phyloP scores from a whole-genome alignment of 2,113 vertebrate genomes.

The Dascyllus trimaculatus region DNA sequence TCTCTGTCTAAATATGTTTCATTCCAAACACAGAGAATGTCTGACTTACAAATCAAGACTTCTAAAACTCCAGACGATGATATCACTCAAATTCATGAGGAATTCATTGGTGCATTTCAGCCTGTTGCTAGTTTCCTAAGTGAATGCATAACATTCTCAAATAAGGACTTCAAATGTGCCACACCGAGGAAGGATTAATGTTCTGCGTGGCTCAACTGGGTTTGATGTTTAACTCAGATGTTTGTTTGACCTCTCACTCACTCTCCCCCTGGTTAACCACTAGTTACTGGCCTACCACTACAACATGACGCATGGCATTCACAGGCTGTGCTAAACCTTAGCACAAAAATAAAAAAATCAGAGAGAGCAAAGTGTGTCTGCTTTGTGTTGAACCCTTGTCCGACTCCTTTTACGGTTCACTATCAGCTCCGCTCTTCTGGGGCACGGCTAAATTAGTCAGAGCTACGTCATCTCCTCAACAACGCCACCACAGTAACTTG shows the following conservation, averaged over 20 bases:
- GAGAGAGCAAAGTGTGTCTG: conserved; percentile 22
- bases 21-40: conserved; percentile 25
- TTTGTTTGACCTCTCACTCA: conserved; percentile 64
- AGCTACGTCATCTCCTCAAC: conserved; percentile 62
- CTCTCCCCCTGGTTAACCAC: conserved; percentile 39
- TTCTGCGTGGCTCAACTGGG: conserved; percentile 19
- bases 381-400: conserved; percentile 28
- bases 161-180: not conserved
- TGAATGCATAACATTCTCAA: conserved; percentile 2
- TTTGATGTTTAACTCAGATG: conserved; percentile 72
- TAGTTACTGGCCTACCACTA: conserved; percentile 19
- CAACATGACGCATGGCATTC: not conserved
- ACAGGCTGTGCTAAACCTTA: not conserved
- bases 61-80: conserved; percentile 8
- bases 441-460: conserved; percentile 62
- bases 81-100: conserved; percentile 28
- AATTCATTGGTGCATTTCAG: conserved; percentile 11
- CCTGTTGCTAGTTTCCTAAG: not conserved
- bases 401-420: conserved; percentile 49
- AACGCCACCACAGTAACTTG: conserved; percentile 52
- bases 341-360: not conserved
- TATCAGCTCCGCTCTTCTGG: conserved; percentile 56
- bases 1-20: conserved; percentile 29
- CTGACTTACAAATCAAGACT: conserved; percentile 24
- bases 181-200: not conserved